A percentile compares a stretch with the other conserved stretches of the same genome.
Evolutionary conservation across 1,140 invertebrate species (phyloP).

Genomic region (Drosophila navojoa): DNA sequence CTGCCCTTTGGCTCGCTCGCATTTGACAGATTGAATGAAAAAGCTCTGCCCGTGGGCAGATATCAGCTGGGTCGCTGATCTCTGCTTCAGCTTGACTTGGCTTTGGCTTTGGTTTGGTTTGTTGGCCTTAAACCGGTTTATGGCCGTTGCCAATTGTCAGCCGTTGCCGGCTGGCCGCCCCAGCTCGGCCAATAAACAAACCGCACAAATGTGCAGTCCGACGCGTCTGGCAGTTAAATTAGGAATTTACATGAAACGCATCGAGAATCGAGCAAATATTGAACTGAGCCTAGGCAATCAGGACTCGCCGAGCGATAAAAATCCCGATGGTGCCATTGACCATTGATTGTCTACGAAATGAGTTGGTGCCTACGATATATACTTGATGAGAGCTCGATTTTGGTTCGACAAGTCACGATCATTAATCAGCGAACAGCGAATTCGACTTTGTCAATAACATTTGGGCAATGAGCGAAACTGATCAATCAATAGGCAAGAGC

Average conservation of each 20-base stretch:
- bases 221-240: conserved; percentile 32
- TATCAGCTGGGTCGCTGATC: conserved; percentile 2
- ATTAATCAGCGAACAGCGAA: background rate
- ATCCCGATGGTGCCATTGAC: background rate
- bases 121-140: background rate
- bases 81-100: conserved; percentile 2
- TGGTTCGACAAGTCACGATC: background rate
- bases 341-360: background rate
- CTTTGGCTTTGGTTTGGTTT: background rate
- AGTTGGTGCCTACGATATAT: too few species aligned
- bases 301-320: background rate
- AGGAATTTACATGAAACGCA: conserved; percentile 26
- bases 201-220: conserved; percentile 60
- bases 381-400: too few species aligned
- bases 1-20: conserved; percentile 11
- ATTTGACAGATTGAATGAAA: conserved; percentile 52
- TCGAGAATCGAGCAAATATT: background rate
- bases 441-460: too few species aligned
- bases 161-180: conserved; percentile 25
- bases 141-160: conserved; percentile 12
- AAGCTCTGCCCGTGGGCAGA: conserved; percentile 3
- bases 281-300: background rate
- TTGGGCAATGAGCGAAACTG: too few species aligned
- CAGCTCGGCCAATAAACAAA: conserved; percentile 75
- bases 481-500: too few species aligned